Evolutionary conservation across 35 echinoderm and acorn worm species (phyloP).

Genomic region (Ophiothrix spiculata): DNA sequence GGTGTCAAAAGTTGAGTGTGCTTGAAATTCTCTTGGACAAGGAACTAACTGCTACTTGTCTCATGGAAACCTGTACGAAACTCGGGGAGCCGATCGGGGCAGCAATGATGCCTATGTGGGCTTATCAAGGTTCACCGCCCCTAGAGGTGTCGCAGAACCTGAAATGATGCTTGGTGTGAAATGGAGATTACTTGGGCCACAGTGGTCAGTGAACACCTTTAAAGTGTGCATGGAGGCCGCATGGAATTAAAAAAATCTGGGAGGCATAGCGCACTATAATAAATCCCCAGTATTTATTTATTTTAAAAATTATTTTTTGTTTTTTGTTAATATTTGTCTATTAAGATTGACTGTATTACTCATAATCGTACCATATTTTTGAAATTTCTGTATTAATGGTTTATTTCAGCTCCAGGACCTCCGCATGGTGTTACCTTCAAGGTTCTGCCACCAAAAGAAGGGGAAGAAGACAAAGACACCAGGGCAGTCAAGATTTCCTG

Average conservation of each 20-base stretch:
- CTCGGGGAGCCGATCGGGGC: no score
- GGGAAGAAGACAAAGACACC: neutral
- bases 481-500: neutral
- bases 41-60: no score
- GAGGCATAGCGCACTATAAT: neutral
- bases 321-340: neutral
- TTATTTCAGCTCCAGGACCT: neutral
- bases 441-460: neutral
- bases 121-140: no score
- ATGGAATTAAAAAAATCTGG: neutral
- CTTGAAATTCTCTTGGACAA: no score
- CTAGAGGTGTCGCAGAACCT: no score
- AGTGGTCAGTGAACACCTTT: no score
- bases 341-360: neutral
- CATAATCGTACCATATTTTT: neutral
- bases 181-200: no score
- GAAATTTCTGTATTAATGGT: neutral
- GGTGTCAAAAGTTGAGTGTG: no score
- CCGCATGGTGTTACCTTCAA: neutral
- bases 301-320: neutral
- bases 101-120: no score
- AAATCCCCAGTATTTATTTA: neutral
- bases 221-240: neutral
- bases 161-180: no score
- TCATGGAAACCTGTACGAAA: no score